Conservation (phyloP, 2,888 invertebrate species). For the Mimachlamys varia region DNA sequence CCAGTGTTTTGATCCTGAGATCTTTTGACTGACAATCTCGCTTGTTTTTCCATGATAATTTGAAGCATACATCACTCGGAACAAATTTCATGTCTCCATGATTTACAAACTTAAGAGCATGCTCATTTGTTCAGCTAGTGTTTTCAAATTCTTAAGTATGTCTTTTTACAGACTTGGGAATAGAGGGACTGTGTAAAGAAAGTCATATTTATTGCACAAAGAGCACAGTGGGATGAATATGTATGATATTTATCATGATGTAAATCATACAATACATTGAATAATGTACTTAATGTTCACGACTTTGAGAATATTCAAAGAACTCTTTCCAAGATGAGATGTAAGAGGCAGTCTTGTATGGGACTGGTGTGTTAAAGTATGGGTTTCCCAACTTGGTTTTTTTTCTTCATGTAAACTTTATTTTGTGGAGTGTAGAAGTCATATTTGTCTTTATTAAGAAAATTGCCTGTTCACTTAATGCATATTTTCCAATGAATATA, state of each 20-base stretch:
- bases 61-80: not conserved
- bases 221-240: not conserved
- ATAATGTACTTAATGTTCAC: constrained; percentile 36
- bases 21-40: not conserved
- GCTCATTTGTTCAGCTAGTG: not conserved
- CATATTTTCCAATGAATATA: not conserved
- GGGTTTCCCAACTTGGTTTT: constrained; percentile 27
- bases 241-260: constrained; percentile 21
- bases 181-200: not conserved
- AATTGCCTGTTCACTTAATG: not conserved
- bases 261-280: not conserved
- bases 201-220: not conserved
- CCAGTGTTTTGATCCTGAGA: not conserved
- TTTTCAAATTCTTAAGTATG: constrained; percentile 21
- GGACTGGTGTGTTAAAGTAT: not conserved
- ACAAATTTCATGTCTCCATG: not conserved
- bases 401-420: constrained; percentile 12
- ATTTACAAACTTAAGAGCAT: not conserved
- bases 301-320: constrained; percentile 6
- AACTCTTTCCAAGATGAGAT: constrained; percentile 15
- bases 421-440: not conserved
- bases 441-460: not conserved
- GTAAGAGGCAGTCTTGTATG: constrained; percentile 12
- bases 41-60: not conserved
- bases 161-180: not conserved